Percentiles rank a stretch among this genome's conserved stretches.
Evolutionary conservation across 1,140 invertebrate genomes (phyloP).

Genomic region (Oppia nitens): DNA sequence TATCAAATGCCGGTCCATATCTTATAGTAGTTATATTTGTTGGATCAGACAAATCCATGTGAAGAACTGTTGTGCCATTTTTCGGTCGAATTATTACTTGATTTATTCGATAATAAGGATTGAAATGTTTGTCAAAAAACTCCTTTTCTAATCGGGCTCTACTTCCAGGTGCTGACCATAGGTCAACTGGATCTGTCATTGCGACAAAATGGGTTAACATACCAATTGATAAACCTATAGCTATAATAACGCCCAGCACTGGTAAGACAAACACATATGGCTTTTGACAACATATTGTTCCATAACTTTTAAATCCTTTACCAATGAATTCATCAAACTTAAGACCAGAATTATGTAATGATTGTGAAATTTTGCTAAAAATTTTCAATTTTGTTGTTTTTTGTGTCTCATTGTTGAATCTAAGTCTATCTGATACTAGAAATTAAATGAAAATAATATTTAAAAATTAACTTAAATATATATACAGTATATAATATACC

Average conservation of each 20-base stretch:
- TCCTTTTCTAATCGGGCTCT: conserved; percentile 64
- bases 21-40: no score
- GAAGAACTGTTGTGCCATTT: conserved; percentile 7
- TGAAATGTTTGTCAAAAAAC: conserved; percentile 80
- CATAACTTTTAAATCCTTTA: conserved; percentile 58
- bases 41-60: conserved; percentile 15
- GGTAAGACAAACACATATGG: conserved; percentile 33
- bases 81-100: conserved; percentile 55
- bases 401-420: not conserved
- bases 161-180: conserved; percentile 82
- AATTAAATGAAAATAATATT: not conserved
- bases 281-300: conserved; percentile 54
- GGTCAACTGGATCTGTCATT: conserved; percentile 84
- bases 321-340: conserved; percentile 44
- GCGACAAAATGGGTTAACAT: conserved; percentile 47
- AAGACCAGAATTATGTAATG: conserved; percentile 30
- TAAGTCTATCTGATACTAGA: not conserved
- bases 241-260: conserved; percentile 42
- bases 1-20: conserved; percentile 63
- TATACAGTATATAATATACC: no score
- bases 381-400: not conserved
- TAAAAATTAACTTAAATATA: not conserved
- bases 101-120: conserved; percentile 84
- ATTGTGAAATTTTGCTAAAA: not conserved
- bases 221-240: conserved; percentile 42